These are phyloP conservation scores for Toxotes jaculatrix DNA, from an alignment of 2,113 vertebrate species.

Conservation along the genomic window DNA sequence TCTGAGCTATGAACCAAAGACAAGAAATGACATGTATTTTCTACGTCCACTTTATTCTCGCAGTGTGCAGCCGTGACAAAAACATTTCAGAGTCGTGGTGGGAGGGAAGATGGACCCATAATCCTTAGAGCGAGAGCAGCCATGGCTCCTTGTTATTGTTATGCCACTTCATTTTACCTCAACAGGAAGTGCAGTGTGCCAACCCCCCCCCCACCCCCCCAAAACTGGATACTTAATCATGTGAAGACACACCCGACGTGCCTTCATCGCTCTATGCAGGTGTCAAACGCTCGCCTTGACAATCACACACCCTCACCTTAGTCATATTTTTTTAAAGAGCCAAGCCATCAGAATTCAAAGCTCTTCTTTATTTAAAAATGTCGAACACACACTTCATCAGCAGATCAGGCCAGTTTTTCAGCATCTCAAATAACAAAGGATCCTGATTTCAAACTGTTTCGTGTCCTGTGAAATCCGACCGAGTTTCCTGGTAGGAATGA, in stretches of 20 bases:
- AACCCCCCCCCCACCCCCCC: background rate
- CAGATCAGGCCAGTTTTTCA: background rate
- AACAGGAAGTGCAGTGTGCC: conserved; percentile 67
- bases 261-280: conserved; percentile 78
- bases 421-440: conserved; percentile 35
- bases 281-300: conserved; percentile 68
- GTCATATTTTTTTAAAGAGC: conserved; percentile 27
- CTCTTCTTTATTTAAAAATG: background rate
- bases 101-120: conserved; percentile 30
- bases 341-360: conserved; percentile 27
- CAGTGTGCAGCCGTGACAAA: background rate
- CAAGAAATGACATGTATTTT: conserved; percentile 3
- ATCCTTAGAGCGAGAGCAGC: conserved; percentile 3
- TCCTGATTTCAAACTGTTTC: background rate
- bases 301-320: conserved; percentile 64
- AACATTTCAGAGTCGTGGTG: background rate
- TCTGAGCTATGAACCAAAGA: conserved; percentile 79
- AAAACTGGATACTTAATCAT: conserved; percentile 16
- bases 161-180: conserved; percentile 50
- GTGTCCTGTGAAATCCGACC: conserved; percentile 30
- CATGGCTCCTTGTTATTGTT: conserved; percentile 4
- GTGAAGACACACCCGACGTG: conserved; percentile 66
- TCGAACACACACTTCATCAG: background rate
- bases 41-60: background rate
- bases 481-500: conserved; percentile 49